Evolutionary conservation across 2,888 invertebrate species (phyloP).

Genomic region (Hyppa rectilinea): DNA sequence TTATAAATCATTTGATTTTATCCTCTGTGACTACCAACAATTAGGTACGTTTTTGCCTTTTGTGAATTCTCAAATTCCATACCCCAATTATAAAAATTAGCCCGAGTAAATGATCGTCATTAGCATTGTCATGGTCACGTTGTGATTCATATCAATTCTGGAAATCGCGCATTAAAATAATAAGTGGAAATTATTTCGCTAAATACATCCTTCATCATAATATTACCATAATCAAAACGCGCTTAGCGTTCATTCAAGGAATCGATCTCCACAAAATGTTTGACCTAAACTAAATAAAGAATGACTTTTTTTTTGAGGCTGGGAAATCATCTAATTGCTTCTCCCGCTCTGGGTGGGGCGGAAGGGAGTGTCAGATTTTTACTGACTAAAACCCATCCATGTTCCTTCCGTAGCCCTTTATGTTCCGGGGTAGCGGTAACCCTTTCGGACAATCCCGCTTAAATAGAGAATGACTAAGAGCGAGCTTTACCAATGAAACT

Average conservation of each 20-base stretch:
- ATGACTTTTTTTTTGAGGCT: too few species aligned
- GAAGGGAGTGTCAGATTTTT: too few species aligned
- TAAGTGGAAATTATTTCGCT: constrained; percentile 56
- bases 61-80: constrained; percentile 34
- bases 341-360: too few species aligned
- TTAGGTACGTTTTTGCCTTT: constrained; percentile 46
- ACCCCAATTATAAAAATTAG: constrained; percentile 58
- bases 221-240: constrained; percentile 65
- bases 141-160: constrained; percentile 65
- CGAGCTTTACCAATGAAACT: too few species aligned
- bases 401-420: too few species aligned
- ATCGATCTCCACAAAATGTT: constrained; percentile 39
- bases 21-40: constrained; percentile 18
- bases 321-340: too few species aligned
- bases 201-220: constrained; percentile 59
- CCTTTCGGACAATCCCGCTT: too few species aligned
- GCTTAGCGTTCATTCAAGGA: constrained; percentile 58
- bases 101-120: constrained; percentile 55
- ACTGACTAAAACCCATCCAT: too few species aligned
- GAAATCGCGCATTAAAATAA: constrained; percentile 59
- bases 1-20: constrained; percentile 36
- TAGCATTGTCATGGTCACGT: constrained; percentile 41
- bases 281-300: constrained; percentile 45
- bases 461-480: too few species aligned
- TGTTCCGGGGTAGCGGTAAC: too few species aligned